These are phyloP conservation scores for Ctenoplectra terminalis DNA, from an alignment of 1,140 invertebrate genomes.

Conservation along the genomic window DNA sequence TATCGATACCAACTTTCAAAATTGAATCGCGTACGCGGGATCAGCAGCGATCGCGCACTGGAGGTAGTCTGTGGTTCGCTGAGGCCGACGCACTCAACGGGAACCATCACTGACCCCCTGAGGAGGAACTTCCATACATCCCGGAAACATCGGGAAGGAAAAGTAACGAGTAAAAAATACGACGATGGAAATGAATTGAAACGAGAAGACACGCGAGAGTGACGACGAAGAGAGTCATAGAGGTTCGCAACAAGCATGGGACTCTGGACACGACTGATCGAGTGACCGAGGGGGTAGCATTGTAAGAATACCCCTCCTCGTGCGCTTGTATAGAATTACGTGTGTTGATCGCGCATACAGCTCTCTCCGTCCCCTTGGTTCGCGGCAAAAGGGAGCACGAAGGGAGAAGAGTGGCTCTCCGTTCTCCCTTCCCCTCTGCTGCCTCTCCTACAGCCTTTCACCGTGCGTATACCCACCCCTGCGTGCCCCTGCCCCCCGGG, in stretches of 20 bases:
- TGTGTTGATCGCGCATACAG: constrained; percentile 64
- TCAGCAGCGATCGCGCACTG: constrained; percentile 17
- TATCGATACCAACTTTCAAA: neutral
- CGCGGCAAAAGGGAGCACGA: constrained; percentile 53
- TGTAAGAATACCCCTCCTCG: constrained; percentile 80
- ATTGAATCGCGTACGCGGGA: constrained; percentile 9
- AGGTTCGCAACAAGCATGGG: constrained; percentile 73
- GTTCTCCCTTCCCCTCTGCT: constrained; percentile 38
- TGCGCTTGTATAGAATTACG: constrained; percentile 80
- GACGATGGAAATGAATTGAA: neutral
- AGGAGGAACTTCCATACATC: neutral
- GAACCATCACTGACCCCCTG: neutral
- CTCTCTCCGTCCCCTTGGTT: constrained; percentile 61
- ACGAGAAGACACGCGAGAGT: constrained; percentile 24
- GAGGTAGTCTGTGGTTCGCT: neutral
- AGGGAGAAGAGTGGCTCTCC: constrained; percentile 61
- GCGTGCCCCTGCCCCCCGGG: constrained; percentile 1
- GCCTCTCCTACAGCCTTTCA: constrained; percentile 33
- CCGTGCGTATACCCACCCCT: constrained; percentile 39
- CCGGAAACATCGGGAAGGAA: neutral
- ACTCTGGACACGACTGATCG: constrained; percentile 82
- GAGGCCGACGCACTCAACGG: constrained; percentile 11
- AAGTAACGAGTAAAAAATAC: no score
- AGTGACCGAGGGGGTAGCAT: constrained; percentile 83
- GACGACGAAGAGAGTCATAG: constrained; percentile 18